Conservation (phyloP, 2,888 invertebrate genomes). For the Cetonia aurata region DNA sequence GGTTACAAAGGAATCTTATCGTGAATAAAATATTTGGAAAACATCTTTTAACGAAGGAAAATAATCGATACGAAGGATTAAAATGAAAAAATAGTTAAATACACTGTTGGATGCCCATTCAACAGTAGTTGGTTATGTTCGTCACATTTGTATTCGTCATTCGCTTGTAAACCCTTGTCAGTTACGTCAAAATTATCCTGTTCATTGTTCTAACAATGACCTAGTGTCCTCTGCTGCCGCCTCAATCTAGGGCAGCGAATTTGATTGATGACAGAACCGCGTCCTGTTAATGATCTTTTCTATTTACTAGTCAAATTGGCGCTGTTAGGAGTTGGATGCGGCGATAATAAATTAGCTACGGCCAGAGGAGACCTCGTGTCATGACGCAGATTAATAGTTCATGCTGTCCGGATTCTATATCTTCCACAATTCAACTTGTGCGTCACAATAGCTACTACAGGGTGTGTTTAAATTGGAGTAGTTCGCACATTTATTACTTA, state of each 20-base stretch:
- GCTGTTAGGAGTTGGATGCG: constrained; percentile 52
- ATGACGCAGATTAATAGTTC: constrained; percentile 66
- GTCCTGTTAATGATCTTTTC: constrained; percentile 61
- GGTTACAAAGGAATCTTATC: no score
- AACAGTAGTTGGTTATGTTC: no score
- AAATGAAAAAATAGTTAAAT: no score
- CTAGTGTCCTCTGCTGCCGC: neutral
- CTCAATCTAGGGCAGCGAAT: neutral
- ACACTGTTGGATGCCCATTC: no score
- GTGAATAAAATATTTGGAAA: no score
- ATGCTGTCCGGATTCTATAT: constrained; percentile 67
- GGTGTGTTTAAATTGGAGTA: constrained; percentile 60
- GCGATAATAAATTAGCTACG: constrained; percentile 65
- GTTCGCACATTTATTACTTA: constrained; percentile 64
- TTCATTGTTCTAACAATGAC: constrained; percentile 41
- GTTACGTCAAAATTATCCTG: constrained; percentile 43
- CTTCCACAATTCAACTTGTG: constrained; percentile 58
- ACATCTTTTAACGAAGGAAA: no score
- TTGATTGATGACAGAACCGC: constrained; percentile 61
- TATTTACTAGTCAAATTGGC: constrained; percentile 59
- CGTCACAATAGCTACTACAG: constrained; percentile 54
- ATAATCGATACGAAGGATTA: no score
- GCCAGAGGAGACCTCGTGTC: constrained; percentile 55
- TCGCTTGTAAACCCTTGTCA: constrained; percentile 26
- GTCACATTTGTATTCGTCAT: no score